A percentile compares a stretch with the other conserved stretches of the same genome.
Evolutionary conservation across 2,113 vertebrate species (phyloP).

Genomic region (Cyprinodon variegatus): DNA sequence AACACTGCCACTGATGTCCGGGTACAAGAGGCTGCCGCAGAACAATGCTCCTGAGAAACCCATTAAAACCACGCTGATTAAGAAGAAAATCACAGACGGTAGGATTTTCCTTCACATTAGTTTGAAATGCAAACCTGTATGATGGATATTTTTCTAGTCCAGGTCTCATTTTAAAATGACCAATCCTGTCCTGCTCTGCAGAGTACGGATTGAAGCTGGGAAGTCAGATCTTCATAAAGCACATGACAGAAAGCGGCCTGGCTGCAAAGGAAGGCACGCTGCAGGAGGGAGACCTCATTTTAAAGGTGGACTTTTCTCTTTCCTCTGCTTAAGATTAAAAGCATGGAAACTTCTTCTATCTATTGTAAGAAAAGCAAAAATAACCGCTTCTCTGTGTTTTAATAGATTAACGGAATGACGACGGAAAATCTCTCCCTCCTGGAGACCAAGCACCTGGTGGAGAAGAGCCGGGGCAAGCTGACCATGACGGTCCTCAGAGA

Average conservation of each 20-base stretch:
- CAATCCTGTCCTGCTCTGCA: slow-evolving; percentile 58
- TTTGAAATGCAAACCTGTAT: background rate
- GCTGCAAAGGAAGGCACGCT: slow-evolving; percentile 85
- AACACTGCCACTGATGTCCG: slow-evolving; percentile 83
- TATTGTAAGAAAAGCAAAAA: background rate
- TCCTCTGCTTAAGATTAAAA: background rate
- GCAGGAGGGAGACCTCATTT: slow-evolving; percentile 94
- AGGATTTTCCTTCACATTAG: slow-evolving; percentile 37
- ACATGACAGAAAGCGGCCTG: slow-evolving; percentile 89
- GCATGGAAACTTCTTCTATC: background rate
- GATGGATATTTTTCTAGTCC: background rate
- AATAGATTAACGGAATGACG: slow-evolving; percentile 93
- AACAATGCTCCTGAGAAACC: slow-evolving; percentile 79
- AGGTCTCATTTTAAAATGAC: background rate
- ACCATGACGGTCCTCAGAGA: slow-evolving; percentile 90
- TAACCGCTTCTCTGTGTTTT: background rate
- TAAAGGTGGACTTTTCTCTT: slow-evolving; percentile 82
- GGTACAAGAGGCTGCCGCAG: slow-evolving; percentile 86
- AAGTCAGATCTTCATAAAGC: slow-evolving; percentile 98
- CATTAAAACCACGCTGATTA: slow-evolving; percentile 84
- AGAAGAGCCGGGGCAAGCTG: slow-evolving; percentile 88
- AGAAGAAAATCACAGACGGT: slow-evolving; percentile 87
- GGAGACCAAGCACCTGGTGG: slow-evolving; percentile 91
- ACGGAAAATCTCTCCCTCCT: slow-evolving; percentile 91
- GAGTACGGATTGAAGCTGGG: slow-evolving; percentile 97